Percentiles rank a stretch among this genome's conserved stretches.
These are phyloP conservation scores for Aspidiotus destructor DNA, from an alignment of 2,888 invertebrate species.

Conservation along the genomic window DNA sequence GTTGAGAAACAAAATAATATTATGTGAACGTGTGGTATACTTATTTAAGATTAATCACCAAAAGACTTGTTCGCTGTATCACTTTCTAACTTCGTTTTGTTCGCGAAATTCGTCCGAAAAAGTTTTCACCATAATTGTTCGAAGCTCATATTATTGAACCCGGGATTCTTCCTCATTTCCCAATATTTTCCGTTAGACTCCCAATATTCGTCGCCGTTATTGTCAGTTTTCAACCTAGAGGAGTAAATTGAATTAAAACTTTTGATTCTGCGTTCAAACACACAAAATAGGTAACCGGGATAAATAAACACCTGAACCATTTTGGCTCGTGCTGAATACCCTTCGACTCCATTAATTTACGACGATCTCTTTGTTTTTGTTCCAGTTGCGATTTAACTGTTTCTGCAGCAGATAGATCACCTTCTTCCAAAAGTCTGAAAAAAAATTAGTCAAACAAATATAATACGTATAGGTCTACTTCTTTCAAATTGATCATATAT, in stretches of 20 bases:
- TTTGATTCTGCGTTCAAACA: no score
- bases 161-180: conserved; percentile 57
- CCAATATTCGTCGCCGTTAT: conserved; percentile 55
- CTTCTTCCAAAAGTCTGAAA: conserved; percentile 57
- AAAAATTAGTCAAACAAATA: not conserved
- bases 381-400: conserved; percentile 60
- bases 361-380: conserved; percentile 61
- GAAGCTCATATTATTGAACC: conserved; percentile 50
- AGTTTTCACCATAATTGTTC: conserved; percentile 54
- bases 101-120: not conserved
- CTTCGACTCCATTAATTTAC: conserved; percentile 52
- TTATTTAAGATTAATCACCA: no score
- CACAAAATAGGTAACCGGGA: not conserved
- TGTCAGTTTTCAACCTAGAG: conserved; percentile 44
- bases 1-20: no score
- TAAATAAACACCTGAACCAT: conserved; percentile 54
- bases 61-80: no score
- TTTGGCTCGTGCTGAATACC: conserved; percentile 42
- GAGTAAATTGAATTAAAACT: not conserved
- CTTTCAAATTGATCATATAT: not conserved
- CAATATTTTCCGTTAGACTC: conserved; percentile 67
- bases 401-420: conserved; percentile 63
- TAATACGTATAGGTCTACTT: not conserved
- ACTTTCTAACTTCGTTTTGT: no score
- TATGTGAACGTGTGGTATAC: no score